phyloP scores from a whole-genome alignment of 2,888 invertebrate species.

The Agrilus cyanescens region DNA sequence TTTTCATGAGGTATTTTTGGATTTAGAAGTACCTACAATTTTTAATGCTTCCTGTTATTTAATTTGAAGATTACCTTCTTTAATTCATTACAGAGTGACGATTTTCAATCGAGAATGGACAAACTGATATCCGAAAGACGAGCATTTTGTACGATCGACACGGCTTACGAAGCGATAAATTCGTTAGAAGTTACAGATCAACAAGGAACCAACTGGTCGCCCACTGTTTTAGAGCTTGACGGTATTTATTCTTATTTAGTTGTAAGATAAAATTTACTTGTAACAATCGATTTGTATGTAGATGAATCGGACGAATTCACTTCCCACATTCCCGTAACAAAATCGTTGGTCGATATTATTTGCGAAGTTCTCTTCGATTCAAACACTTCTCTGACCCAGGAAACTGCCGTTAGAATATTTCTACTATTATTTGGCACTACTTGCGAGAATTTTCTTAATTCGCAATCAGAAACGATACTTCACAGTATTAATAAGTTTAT shows the following conservation, averaged over 20 bases:
- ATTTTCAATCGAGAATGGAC: constrained; percentile 37
- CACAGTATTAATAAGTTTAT: constrained; percentile 21
- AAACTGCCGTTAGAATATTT: constrained; percentile 38
- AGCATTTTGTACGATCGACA: constrained; percentile 47
- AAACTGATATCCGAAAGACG: constrained; percentile 43
- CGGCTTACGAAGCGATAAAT: constrained; percentile 41
- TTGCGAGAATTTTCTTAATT: constrained; percentile 27
- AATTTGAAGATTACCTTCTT: not conserved
- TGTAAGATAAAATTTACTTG: not conserved
- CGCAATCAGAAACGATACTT: constrained; percentile 13
- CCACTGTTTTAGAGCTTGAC: constrained; percentile 10
- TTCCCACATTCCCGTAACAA: constrained; percentile 36
- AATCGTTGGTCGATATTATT: constrained; percentile 35
- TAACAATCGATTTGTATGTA: constrained; percentile 14
- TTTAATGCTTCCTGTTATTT: constrained; percentile 3
- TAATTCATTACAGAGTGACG: constrained; percentile 29
- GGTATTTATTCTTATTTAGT: constrained; percentile 12
- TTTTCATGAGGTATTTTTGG: not conserved
- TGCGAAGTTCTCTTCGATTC: constrained; percentile 39
- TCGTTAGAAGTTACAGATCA: constrained; percentile 10
- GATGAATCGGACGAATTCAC: constrained; percentile 42
- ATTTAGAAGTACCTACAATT: constrained; percentile 5
- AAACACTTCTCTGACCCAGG: constrained; percentile 36
- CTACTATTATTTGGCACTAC: constrained; percentile 35
- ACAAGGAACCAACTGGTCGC: constrained; percentile 5